A percentile compares a stretch with the other conserved stretches of the same genome.
Conservation (phyloP, 2,888 invertebrate species). For the Gordius sp. region DNA sequence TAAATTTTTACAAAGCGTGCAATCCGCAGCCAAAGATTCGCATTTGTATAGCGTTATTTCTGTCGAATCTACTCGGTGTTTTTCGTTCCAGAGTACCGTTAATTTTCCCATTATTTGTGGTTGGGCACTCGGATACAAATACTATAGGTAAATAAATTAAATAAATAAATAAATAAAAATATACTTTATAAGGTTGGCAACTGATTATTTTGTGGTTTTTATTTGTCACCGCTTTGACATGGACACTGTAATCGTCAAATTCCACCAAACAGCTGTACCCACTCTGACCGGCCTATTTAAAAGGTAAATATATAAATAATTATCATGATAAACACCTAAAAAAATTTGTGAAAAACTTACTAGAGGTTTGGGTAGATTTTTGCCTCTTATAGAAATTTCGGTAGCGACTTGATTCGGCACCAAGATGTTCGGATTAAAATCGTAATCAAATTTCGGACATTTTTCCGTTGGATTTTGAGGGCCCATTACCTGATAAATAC, state of each 20-base stretch:
- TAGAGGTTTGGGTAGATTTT: conserved; percentile 42
- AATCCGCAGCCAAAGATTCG: conserved; percentile 75
- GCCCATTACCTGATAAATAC: too few relatives aligned
- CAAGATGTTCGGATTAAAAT: conserved; percentile 3
- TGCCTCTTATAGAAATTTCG: conserved; percentile 1
- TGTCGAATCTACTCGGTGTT: conserved; percentile 44
- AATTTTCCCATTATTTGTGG: conserved; percentile 35
- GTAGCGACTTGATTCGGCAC: not conserved
- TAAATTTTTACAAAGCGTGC: conserved; percentile 74
- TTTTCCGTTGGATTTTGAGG: not conserved
- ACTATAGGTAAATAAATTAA: not conserved
- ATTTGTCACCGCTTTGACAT: not conserved
- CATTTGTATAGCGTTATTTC: conserved; percentile 69
- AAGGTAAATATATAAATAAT: not conserved
- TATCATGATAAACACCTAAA: not conserved
- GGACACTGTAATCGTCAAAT: not conserved
- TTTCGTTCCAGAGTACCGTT: conserved; percentile 69
- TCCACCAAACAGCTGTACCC: not conserved
- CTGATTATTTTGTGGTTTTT: not conserved
- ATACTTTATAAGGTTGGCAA: conserved; percentile 14
- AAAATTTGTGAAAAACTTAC: conserved; percentile 29
- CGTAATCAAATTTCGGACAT: conserved; percentile 12
- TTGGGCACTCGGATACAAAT: not conserved
- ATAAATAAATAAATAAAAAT: not conserved
- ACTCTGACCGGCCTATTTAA: not conserved